Conservation (phyloP, 2,797 vertebrate species). For the Fundulus diaphanus region DNA sequence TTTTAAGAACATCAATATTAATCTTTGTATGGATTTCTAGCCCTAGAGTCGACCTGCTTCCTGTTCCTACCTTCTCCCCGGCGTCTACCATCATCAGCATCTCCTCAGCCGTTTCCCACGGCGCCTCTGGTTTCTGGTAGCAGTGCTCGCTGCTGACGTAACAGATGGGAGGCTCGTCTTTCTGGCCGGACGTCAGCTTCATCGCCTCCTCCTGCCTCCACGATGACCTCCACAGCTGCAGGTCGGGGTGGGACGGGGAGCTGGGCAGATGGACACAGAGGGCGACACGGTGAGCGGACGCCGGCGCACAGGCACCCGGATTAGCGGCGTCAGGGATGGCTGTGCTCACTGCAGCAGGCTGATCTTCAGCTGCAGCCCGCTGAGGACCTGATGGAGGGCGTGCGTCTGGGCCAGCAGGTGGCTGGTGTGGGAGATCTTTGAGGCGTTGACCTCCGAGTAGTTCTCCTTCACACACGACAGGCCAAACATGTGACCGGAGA, state of each 20-base stretch:
- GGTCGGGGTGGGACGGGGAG: constrained; percentile 89
- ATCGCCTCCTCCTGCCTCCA: constrained; percentile 87
- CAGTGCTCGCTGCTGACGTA: constrained; percentile 98
- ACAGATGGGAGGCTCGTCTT: constrained; percentile 74
- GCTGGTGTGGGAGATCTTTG: constrained; percentile 92
- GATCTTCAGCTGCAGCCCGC: constrained; percentile 93
- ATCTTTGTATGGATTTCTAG: too few species aligned
- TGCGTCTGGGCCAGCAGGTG: constrained; percentile 91
- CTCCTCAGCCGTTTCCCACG: constrained; percentile 60
- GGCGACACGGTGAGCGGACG: not conserved
- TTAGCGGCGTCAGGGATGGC: accelerated
- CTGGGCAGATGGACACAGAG: constrained; percentile 65
- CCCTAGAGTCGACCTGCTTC: not conserved
- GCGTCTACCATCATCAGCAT: constrained; percentile 4
- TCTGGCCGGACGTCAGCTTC: constrained; percentile 14
- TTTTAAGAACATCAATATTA: too few species aligned
- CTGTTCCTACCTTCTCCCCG: constrained; percentile 33
- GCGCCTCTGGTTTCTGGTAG: constrained; percentile 92
- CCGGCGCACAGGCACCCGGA: not conserved
- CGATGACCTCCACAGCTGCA: constrained; percentile 93
- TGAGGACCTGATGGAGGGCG: constrained; percentile 89
- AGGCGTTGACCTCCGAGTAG: constrained; percentile 92
- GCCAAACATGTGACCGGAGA: constrained; percentile 93
- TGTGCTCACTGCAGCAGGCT: constrained; percentile 91
- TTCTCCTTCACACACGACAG: constrained; percentile 93